Evolutionary conservation across 2,888 invertebrate species (phyloP), one percentile per base, ranked within the genome.

Genomic region (Allacma fusca): DNA sequence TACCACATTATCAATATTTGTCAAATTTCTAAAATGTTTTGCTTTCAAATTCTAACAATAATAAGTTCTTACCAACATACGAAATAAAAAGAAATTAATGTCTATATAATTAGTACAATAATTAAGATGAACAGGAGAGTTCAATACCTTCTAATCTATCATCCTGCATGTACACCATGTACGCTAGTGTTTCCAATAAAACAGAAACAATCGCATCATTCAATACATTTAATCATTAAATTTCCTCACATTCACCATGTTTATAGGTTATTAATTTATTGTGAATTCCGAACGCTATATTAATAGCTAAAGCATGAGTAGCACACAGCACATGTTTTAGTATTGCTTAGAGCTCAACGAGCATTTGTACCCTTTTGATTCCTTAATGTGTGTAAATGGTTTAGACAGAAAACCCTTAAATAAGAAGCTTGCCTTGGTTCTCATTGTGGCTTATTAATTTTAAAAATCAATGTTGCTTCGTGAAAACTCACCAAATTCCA

Each of bases 151-250:
- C 83, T 79, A 80, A 81, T 82, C 82, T 83, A 81, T 83, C 83
- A 81, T 83, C 83, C 81, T 84, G 83, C 83, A 82, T 84, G 83
- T 84, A 84, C 81, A 84, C 83, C 84, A 83, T 82, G 82, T 84
- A 83, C 79, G 82, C 83, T 82, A 72, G 69, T 71, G 62, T 73
- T 67, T 40, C 40, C 26, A 70, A 44, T 29, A 65, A 76, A 75
- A 72, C 43, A 81, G 76, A 73, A 80, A 77, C 67, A 75, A 26
- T 73, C n/a, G 69, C 57, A 44, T 62, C 57, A 70, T 43, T 62
- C 62, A 21, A 24, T 4, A 26, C 50, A 72, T 29, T 73, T 73
- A 34, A 23, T 23, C 9, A 75, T 67, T 28, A 75, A 74, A 74
- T 43, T 29, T 9, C n/a, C 50, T 50, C 50, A 50, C 50, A 50